Evolutionary conservation across 2,797 vertebrate genomes (phyloP).

Genomic region (Cynopterus sphinx): DNA sequence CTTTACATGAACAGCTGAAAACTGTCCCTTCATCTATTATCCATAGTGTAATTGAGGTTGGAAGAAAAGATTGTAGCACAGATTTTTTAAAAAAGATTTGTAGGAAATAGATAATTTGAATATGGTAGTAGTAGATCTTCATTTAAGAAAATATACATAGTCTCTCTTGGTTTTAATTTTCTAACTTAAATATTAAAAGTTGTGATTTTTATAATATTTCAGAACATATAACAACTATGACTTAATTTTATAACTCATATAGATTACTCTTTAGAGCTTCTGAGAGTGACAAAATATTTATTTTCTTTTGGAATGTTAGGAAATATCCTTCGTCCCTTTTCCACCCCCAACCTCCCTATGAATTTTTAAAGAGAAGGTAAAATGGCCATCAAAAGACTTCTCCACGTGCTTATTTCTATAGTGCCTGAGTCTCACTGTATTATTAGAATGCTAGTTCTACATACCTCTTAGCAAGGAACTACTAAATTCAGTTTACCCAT

Average conservation of each 20-base stretch:
- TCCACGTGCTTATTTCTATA: neutral
- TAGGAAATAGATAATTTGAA: neutral
- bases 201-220: neutral
- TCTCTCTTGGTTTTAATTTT: conserved; percentile 13
- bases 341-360: neutral
- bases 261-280: conserved; percentile 9
- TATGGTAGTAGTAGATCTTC: neutral
- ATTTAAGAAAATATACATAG: neutral
- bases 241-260: neutral
- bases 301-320: neutral
- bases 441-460: neutral
- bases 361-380: neutral
- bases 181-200: conserved; percentile 31
- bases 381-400: neutral
- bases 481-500: neutral
- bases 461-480: neutral
- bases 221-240: neutral
- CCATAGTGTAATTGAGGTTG: neutral
- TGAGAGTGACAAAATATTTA: neutral
- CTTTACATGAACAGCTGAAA: neutral
- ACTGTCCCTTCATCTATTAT: neutral
- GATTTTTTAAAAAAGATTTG: neutral
- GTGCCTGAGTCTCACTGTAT: neutral
- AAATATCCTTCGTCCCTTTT: neutral
- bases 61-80: neutral